These are phyloP conservation scores for Leuciscus idus DNA, from an alignment of 2,113 vertebrate species.

Conservation along the genomic window DNA sequence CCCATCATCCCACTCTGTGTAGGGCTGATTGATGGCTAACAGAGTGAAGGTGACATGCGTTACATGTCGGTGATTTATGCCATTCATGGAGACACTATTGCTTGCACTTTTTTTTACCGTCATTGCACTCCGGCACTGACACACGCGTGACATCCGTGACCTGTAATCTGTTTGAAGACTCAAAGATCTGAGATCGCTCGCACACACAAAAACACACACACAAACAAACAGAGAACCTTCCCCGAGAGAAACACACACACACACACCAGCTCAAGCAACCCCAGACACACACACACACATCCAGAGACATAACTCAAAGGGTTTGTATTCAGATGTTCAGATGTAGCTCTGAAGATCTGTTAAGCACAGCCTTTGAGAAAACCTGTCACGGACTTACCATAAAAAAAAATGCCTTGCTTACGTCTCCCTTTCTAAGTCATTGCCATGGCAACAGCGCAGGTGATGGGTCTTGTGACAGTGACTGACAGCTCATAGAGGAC, in stretches of 20 bases:
- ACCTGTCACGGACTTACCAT: slow-evolving; percentile 24
- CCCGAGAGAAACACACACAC: background rate
- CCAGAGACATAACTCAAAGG: background rate
- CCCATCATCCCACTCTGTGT: slow-evolving; percentile 46
- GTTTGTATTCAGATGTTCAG: slow-evolving; percentile 6
- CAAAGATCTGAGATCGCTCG: slow-evolving; percentile 54
- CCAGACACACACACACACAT: background rate
- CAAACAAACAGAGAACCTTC: background rate
- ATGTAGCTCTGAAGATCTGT: background rate
- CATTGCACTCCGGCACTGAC: background rate
- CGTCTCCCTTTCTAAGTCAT: slow-evolving; percentile 11
- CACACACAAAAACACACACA: background rate
- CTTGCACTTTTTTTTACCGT: slow-evolving; percentile 37
- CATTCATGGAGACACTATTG: slow-evolving; percentile 49
- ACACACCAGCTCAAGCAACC: background rate
- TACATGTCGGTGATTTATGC: slow-evolving; percentile 72
- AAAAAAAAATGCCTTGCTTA: background rate
- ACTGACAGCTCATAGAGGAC: slow-evolving; percentile 44
- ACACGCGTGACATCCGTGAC: slow-evolving; percentile 62
- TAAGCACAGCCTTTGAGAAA: slow-evolving; percentile 10
- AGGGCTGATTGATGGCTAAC: slow-evolving; percentile 76
- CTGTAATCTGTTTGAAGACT: slow-evolving; percentile 74
- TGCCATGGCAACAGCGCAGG: slow-evolving; percentile 47
- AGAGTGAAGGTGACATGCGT: slow-evolving; percentile 73
- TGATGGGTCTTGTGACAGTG: slow-evolving; percentile 47